These are phyloP conservation scores for Aphaenogaster rudis DNA, from an alignment of 1,140 invertebrate species.

Conservation along the genomic window DNA sequence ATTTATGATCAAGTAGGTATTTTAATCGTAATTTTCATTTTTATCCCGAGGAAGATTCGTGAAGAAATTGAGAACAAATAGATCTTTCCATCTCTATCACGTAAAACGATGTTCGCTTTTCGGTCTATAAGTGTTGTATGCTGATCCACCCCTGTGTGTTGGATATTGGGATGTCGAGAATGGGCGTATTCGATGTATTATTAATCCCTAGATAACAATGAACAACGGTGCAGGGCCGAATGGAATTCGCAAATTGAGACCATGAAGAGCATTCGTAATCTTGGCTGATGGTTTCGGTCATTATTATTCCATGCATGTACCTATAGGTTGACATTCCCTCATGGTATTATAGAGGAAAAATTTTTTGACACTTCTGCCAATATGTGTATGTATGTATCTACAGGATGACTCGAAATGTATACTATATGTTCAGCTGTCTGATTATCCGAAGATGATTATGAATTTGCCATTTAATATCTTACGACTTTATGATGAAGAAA, in stretches of 20 bases:
- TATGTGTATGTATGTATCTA: not conserved
- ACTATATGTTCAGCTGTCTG: not conserved
- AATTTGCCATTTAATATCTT: not conserved
- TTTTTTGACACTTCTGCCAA: constrained; percentile 1
- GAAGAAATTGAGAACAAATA: not conserved
- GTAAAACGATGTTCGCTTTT: constrained; percentile 19
- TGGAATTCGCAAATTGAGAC: constrained; percentile 79
- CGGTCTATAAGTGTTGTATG: constrained; percentile 48
- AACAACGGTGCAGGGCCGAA: constrained; percentile 61
- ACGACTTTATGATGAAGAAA: not conserved
- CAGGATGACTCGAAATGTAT: not conserved
- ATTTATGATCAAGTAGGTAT: not conserved
- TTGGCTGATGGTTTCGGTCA: constrained; percentile 40
- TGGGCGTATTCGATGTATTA: constrained; percentile 74
- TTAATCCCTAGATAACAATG: constrained; percentile 79
- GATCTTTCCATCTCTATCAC: not conserved
- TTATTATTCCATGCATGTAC: constrained; percentile 67
- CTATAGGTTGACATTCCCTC: constrained; percentile 36
- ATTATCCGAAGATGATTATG: not conserved
- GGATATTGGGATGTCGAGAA: constrained; percentile 51
- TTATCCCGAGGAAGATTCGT: not conserved
- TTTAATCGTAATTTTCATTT: not conserved
- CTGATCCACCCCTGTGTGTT: constrained; percentile 48
- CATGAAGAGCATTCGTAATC: constrained; percentile 76
- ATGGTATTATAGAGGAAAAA: constrained; percentile 21